A percentile compares a stretch with the other conserved stretches of the same genome.
phyloP scores from a whole-genome alignment of 92 coral and sea anemone genomes.

The Porites cylindrica region DNA sequence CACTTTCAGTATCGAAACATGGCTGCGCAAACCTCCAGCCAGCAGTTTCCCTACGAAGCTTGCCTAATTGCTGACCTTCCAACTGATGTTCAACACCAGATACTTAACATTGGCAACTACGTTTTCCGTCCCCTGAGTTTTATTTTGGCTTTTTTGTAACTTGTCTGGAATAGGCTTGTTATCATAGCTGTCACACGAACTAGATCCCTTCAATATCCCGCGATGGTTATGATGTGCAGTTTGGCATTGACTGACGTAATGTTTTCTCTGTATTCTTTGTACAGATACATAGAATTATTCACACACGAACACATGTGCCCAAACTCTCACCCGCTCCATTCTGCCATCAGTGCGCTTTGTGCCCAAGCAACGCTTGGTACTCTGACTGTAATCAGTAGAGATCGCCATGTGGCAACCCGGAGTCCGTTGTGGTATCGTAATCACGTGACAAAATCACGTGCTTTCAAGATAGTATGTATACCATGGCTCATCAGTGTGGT shows the following conservation, averaged over 20 bases:
- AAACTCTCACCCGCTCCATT: neutral
- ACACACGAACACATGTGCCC: neutral
- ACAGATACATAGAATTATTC: neutral
- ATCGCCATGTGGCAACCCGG: neutral
- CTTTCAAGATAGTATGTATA: neutral
- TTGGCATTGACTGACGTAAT: neutral
- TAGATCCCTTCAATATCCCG: neutral
- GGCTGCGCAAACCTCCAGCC: neutral
- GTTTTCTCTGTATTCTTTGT: neutral
- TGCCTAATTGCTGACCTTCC: neutral
- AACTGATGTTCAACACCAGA: too few species aligned
- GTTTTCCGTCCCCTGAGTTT: neutral
- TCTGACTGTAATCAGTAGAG: conserved; percentile 1
- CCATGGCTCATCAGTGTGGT: neutral
- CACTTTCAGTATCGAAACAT: neutral
- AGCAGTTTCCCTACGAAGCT: neutral
- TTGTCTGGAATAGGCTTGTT: neutral
- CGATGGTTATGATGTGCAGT: neutral
- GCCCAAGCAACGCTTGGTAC: neutral
- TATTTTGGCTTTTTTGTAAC: neutral
- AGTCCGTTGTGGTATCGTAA: neutral
- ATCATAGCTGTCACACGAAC: neutral
- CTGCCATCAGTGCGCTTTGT: neutral
- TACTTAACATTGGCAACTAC: neutral
- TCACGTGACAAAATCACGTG: conserved; percentile 6